Conservation (phyloP, 2,888 invertebrate genomes). For the Pedicia rivosa region DNA sequence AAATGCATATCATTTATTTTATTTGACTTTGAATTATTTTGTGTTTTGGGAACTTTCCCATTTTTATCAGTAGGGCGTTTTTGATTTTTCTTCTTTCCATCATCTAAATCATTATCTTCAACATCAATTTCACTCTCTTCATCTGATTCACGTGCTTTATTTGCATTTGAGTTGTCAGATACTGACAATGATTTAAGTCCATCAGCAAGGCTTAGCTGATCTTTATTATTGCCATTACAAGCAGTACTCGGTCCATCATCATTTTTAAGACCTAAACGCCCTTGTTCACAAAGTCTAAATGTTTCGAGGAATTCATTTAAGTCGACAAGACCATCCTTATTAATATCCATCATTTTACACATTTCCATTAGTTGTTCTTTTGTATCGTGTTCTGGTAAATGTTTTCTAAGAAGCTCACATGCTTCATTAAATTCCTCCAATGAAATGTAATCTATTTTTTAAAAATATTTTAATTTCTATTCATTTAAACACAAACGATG, state of each 20-base stretch:
- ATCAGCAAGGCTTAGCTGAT: too few species aligned
- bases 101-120: constrained; percentile 1
- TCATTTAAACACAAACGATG: too few species aligned
- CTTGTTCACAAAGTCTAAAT: constrained; percentile 49
- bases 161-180: too few species aligned
- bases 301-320: constrained; percentile 90
- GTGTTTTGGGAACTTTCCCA: too few species aligned
- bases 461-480: too few species aligned
- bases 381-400: constrained; percentile 64
- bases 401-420: constrained; percentile 65
- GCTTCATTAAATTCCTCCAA: constrained; percentile 88
- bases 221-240: too few species aligned
- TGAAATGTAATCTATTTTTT: constrained; percentile 66
- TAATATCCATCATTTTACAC: constrained; percentile 80
- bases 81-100: too few species aligned
- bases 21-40: too few species aligned
- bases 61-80: too few species aligned
- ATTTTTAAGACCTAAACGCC: not conserved
- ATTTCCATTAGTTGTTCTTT: constrained; percentile 70
- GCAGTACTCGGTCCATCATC: not conserved
- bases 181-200: too few species aligned
- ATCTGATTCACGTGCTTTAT: constrained; percentile 2
- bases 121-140: constrained; percentile 3
- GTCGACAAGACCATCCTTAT: constrained; percentile 84
- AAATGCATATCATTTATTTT: too few species aligned